Percentiles rank a stretch among this genome's conserved stretches.
phyloP scores from a whole-genome alignment of 1,140 invertebrate genomes.

The Dryas iulia region DNA sequence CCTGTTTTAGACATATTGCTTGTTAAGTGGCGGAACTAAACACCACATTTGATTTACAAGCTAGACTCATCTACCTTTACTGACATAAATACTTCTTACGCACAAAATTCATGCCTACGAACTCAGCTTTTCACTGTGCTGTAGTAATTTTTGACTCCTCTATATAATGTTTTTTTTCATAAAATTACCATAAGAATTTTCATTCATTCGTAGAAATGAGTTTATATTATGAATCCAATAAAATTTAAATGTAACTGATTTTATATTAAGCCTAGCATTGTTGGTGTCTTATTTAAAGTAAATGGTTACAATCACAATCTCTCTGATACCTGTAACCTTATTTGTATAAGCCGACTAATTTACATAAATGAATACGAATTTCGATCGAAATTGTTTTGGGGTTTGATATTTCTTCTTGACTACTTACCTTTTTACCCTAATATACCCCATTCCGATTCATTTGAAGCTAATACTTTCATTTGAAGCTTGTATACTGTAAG shows the following conservation, averaged over 20 bases:
- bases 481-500: too few species aligned
- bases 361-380: slow-evolving; percentile 4
- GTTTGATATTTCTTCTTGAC: background rate
- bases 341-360: background rate
- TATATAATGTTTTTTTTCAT: too few species aligned
- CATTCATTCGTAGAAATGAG: background rate
- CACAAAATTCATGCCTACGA: too few species aligned
- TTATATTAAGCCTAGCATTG: background rate
- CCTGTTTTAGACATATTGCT: too few species aligned
- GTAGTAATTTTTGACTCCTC: too few species aligned
- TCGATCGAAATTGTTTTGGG: background rate
- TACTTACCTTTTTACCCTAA: background rate
- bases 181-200: too few species aligned
- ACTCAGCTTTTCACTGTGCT: too few species aligned
- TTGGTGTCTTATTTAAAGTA: background rate
- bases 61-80: too few species aligned
- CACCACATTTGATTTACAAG: too few species aligned
- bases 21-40: too few species aligned
- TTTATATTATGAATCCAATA: background rate
- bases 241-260: background rate
- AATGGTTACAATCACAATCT: background rate
- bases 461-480: too few species aligned
- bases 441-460: background rate
- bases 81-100: too few species aligned
- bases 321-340: background rate